A percentile compares a stretch with the other conserved stretches of the same genome.
Evolutionary conservation across 2,113 vertebrate species (phyloP).

Genomic region (Centropus unirufus): DNA sequence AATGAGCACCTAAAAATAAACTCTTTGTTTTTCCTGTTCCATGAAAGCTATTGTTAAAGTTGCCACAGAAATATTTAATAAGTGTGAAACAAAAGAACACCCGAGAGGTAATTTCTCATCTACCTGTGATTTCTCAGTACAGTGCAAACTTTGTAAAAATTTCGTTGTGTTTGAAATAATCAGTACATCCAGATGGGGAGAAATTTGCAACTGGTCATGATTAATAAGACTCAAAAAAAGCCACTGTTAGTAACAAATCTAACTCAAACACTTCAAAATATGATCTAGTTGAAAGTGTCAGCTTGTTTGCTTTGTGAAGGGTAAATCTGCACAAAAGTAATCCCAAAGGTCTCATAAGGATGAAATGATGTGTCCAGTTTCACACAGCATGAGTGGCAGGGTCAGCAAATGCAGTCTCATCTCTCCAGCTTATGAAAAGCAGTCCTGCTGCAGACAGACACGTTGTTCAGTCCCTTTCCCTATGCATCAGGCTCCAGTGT

Average conservation of each 20-base stretch:
- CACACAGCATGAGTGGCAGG: background rate
- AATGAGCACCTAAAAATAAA: conserved; percentile 52
- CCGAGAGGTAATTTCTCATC: background rate
- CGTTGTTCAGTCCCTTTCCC: background rate
- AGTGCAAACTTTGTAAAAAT: background rate
- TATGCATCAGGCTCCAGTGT: background rate
- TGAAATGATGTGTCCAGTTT: background rate
- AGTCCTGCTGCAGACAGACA: background rate
- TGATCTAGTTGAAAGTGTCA: background rate
- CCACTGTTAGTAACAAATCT: background rate
- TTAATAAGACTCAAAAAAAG: background rate
- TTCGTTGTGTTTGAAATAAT: background rate
- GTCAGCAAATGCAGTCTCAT: background rate
- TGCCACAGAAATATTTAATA: conserved; percentile 43
- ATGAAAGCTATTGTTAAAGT: conserved; percentile 44
- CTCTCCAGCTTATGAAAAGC: background rate
- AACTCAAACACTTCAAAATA: background rate
- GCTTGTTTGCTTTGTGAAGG: background rate
- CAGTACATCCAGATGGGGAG: background rate
- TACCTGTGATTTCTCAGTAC: background rate
- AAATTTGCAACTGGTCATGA: background rate
- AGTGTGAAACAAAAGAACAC: background rate
- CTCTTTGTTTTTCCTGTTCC: conserved; percentile 34
- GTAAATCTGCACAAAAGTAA: background rate
- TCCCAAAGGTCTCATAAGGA: background rate